These are phyloP conservation scores for Zeus faber DNA, from an alignment of 2,113 vertebrate species.

Conservation along the genomic window DNA sequence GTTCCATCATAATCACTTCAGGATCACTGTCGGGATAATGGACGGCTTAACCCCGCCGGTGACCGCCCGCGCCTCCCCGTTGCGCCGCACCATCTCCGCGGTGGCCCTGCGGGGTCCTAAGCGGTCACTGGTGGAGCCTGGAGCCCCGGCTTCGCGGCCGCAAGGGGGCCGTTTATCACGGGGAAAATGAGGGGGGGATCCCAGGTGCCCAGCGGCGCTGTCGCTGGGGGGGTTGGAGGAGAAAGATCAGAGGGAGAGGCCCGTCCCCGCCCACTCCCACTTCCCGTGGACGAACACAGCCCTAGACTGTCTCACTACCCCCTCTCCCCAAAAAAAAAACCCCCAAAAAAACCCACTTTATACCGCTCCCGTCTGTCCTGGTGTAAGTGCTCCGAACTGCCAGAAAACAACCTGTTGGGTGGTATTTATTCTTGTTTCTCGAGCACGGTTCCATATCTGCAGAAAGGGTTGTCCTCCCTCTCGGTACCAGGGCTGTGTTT, in stretches of 20 bases:
- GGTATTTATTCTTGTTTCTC: conserved; percentile 39
- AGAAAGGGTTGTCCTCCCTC: conserved; percentile 23
- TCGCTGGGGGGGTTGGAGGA: conserved; percentile 56
- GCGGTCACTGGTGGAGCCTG: not conserved
- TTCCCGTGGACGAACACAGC: conserved; percentile 32
- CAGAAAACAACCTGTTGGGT: conserved; percentile 4
- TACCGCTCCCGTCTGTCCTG: conserved; percentile 32
- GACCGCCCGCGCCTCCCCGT: conserved; percentile 5
- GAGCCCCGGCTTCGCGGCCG: not conserved
- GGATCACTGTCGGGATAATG: conserved; percentile 54
- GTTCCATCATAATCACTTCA: not conserved
- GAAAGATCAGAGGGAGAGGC: conserved; percentile 46
- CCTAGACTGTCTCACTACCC: conserved; percentile 34
- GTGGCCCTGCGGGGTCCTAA: not conserved
- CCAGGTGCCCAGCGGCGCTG: conserved; percentile 65
- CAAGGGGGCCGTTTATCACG: conserved; percentile 1
- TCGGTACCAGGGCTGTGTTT: conserved; percentile 18
- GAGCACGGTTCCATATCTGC: conserved; percentile 10
- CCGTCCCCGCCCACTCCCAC: conserved; percentile 23
- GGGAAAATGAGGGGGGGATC: conserved; percentile 54
- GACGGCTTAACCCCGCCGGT: not conserved
- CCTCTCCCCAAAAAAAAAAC: no score
- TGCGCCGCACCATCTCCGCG: no score
- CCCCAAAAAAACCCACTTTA: no score
- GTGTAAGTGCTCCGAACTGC: not conserved